phyloP scores from a whole-genome alignment of 2,113 vertebrate species.

The Clarias batrachus region DNA sequence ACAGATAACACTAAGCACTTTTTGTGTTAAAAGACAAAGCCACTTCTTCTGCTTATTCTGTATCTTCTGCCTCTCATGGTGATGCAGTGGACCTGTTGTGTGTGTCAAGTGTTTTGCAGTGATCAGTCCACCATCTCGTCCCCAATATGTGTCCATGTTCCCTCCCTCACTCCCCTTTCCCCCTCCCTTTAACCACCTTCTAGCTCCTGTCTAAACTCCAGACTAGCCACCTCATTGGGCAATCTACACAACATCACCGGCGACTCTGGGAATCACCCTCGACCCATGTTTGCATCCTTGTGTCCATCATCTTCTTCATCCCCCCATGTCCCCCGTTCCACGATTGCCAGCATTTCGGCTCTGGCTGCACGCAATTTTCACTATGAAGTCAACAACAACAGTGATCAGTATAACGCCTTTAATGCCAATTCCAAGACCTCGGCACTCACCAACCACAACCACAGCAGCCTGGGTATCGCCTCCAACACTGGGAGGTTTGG shows the following conservation, averaged over 20 bases:
- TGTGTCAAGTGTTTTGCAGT: not conserved
- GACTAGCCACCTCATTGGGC: conserved; percentile 90
- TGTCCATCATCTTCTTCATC: conserved; percentile 41
- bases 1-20: not conserved
- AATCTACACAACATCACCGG: conserved; percentile 80
- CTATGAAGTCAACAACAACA: conserved; percentile 89
- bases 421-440: conserved; percentile 58
- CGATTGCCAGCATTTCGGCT: conserved; percentile 68
- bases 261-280: conserved; percentile 67
- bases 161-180: conserved; percentile 34
- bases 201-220: conserved; percentile 84
- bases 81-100: not conserved
- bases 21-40: not conserved
- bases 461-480: conserved; percentile 56
- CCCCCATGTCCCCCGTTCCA: conserved; percentile 63
- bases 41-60: not conserved
- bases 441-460: conserved; percentile 62
- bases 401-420: conserved; percentile 69
- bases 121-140: conserved; percentile 29
- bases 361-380: conserved; percentile 65
- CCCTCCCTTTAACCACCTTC: conserved; percentile 52
- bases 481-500: conserved; percentile 46
- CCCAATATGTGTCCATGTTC: conserved; percentile 39
- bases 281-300: not conserved
- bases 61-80: not conserved